Conservation (phyloP, 2,888 invertebrate genomes). For the Phorcus lineatus region DNA sequence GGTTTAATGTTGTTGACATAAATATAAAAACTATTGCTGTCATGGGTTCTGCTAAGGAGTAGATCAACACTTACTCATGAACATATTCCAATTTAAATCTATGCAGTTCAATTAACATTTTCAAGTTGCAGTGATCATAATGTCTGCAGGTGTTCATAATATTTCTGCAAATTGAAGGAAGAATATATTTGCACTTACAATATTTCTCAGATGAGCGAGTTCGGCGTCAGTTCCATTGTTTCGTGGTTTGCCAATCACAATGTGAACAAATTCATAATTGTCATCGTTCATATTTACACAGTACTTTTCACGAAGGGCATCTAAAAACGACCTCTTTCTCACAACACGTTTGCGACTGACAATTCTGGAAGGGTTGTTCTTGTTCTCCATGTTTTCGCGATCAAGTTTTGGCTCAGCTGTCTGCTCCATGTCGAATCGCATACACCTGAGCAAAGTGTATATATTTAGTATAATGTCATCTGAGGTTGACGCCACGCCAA, state of each 20-base stretch:
- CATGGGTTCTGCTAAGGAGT: too few relatives aligned
- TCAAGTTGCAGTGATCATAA: too few relatives aligned
- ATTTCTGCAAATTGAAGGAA: too few relatives aligned
- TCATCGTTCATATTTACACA: constrained; percentile 44
- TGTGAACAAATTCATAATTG: constrained; percentile 50
- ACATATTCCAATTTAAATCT: too few relatives aligned
- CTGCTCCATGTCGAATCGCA: neutral
- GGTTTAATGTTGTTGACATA: too few relatives aligned
- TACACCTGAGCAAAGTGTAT: neutral
- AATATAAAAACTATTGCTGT: too few relatives aligned
- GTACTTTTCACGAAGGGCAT: constrained; percentile 65
- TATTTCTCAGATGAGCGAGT: constrained; percentile 63
- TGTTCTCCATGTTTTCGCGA: neutral
- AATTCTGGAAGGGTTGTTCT: neutral
- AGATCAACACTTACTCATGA: too few relatives aligned
- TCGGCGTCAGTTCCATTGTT: constrained; percentile 58
- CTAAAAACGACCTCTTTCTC: constrained; percentile 53
- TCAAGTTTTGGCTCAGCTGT: neutral
- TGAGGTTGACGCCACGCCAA: constrained; percentile 21
- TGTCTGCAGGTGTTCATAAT: too few relatives aligned
- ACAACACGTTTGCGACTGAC: neutral
- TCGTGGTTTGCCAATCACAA: constrained; percentile 56
- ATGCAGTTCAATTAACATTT: too few relatives aligned
- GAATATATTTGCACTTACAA: constrained; percentile 49
- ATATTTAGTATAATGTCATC: neutral